Evolutionary conservation across 2,888 invertebrate genomes (phyloP).

Genomic region (Eueremaeus valkanovi): DNA sequence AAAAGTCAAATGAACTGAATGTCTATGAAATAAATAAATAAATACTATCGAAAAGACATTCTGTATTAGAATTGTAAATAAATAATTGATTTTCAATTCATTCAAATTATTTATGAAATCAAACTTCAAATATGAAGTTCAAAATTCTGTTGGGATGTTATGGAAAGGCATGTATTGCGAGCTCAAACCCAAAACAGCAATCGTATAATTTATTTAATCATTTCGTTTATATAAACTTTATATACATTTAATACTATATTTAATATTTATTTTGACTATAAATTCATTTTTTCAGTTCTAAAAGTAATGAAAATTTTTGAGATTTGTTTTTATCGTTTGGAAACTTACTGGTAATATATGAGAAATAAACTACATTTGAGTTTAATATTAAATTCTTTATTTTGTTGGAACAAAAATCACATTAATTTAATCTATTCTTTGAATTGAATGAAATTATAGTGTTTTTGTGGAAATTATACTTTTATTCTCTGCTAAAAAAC

Average conservation of each 20-base stretch:
- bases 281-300: not conserved
- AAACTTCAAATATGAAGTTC: too few relatives aligned
- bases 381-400: conserved; percentile 14
- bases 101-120: too few relatives aligned
- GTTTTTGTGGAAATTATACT: conserved; percentile 26
- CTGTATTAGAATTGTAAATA: too few relatives aligned
- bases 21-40: too few relatives aligned
- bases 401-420: conserved; percentile 20
- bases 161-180: too few relatives aligned
- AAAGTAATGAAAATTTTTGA: not conserved
- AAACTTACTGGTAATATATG: not conserved
- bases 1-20: too few relatives aligned
- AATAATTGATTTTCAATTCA: too few relatives aligned
- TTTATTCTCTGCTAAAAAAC: conserved; percentile 14
- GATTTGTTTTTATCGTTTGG: too few relatives aligned
- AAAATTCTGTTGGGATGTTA: too few relatives aligned
- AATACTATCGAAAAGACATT: too few relatives aligned
- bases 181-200: not conserved
- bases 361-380: not conserved
- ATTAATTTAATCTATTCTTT: conserved; percentile 15
- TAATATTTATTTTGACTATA: not conserved
- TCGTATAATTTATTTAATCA: conserved; percentile 3
- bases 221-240: not conserved
- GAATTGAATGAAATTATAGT: conserved; percentile 31
- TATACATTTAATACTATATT: not conserved